These are phyloP conservation scores for Netelia fuscicornis DNA, from an alignment of 2,888 invertebrate genomes.

Conservation along the genomic window DNA sequence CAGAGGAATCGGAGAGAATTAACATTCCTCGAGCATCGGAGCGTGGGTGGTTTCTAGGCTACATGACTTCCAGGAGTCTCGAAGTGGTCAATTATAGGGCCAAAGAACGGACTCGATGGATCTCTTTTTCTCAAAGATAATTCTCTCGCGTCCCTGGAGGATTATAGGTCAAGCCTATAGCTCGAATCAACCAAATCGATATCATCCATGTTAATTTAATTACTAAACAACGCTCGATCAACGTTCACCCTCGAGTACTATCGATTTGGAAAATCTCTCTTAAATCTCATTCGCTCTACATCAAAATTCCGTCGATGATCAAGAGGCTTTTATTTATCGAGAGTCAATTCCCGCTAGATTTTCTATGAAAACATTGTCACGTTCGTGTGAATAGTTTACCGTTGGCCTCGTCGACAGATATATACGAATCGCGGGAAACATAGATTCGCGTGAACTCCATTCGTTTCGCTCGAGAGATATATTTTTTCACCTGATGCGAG, in stretches of 20 bases:
- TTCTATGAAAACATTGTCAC: constrained; percentile 23
- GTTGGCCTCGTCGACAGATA: not conserved
- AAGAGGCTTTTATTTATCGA: constrained; percentile 12
- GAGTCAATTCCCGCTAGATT: constrained; percentile 29
- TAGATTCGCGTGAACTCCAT: not conserved
- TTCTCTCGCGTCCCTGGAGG: not conserved
- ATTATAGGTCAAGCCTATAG: not conserved
- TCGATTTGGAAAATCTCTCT: not conserved
- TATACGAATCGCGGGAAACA: not conserved
- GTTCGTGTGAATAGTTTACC: not conserved
- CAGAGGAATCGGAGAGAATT: constrained; percentile 37
- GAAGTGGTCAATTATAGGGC: constrained; percentile 33
- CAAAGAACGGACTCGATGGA: not conserved
- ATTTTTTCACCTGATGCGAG: not conserved
- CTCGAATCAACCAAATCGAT: no score
- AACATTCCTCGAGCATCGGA: constrained; percentile 47
- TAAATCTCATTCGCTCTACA: not conserved
- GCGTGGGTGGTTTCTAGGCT: not conserved
- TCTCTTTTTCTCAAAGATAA: constrained; percentile 8
- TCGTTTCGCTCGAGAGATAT: not conserved
- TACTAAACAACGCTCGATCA: not conserved
- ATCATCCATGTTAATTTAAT: no score
- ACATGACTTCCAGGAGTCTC: constrained; percentile 7
- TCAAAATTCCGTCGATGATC: not conserved
- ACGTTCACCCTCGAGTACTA: no score